Conservation (phyloP, 2,113 vertebrate species). For the Thalassarche chlororhynchos region DNA sequence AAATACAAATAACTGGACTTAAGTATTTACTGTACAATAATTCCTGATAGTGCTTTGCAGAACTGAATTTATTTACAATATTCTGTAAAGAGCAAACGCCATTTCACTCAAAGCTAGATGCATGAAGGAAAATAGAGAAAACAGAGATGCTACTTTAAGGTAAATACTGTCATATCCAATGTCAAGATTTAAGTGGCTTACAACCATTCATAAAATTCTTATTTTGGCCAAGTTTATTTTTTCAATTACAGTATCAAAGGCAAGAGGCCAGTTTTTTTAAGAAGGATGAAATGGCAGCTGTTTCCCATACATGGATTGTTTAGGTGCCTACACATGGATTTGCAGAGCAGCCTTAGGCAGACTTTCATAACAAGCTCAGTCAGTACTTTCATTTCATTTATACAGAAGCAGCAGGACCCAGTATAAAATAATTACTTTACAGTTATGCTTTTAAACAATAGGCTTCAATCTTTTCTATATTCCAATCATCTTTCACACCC, state of each 20-base stretch:
- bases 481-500: background rate
- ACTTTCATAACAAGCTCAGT: background rate
- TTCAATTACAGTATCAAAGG: background rate
- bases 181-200: background rate
- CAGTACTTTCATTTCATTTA: background rate
- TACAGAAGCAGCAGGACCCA: background rate
- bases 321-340: background rate
- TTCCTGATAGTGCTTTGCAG: background rate
- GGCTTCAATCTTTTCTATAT: background rate
- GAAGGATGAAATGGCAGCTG: background rate
- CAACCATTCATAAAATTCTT: background rate
- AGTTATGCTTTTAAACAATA: background rate
- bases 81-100: background rate
- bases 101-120: background rate
- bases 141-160: background rate
- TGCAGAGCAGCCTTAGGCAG: background rate
- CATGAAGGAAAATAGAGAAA: background rate
- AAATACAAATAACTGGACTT: background rate
- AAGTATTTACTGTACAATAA: background rate
- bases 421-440: background rate
- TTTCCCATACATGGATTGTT: background rate
- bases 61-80: conserved; percentile 7
- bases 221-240: background rate
- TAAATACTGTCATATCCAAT: background rate
- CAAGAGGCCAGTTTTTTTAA: background rate